Evolutionary conservation across 2,888 invertebrate species (phyloP).

Genomic region (Elegia similella): DNA sequence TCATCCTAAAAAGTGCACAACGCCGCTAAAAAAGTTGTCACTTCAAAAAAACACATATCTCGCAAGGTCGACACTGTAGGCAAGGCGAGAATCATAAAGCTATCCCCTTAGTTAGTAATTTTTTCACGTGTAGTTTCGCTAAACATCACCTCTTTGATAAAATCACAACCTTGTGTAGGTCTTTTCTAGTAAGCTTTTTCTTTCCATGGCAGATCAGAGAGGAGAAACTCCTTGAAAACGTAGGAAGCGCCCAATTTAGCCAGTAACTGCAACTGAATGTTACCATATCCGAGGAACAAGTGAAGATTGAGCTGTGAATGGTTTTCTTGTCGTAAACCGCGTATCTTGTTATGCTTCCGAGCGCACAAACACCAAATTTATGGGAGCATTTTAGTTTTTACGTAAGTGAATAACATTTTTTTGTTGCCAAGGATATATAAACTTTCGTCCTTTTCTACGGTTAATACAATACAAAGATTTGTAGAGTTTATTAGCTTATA

Average conservation of each 20-base stretch:
- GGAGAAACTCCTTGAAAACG: conserved; percentile 51
- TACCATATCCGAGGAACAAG: conserved; percentile 69
- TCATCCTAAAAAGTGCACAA: too few species aligned
- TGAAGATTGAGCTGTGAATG: conserved; percentile 73
- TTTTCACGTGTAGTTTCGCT: too few species aligned
- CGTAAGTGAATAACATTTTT: conserved; percentile 33
- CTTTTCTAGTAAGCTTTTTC: conserved; percentile 46
- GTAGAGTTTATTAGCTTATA: neutral
- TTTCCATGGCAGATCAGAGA: conserved; percentile 34
- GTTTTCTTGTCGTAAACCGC: conserved; percentile 64
- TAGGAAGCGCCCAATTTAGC: conserved; percentile 67
- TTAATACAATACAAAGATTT: neutral
- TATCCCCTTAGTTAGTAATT: too few species aligned
- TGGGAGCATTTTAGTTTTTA: conserved; percentile 45
- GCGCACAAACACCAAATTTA: conserved; percentile 53
- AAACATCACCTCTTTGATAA: too few species aligned
- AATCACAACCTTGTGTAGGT: conserved; percentile 2
- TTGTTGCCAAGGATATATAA: neutral
- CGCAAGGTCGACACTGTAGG: too few species aligned
- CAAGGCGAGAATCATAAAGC: too few species aligned
- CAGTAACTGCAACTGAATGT: conserved; percentile 73
- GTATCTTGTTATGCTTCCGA: conserved; percentile 59
- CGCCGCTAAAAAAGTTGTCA: too few species aligned
- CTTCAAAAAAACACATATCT: too few species aligned
- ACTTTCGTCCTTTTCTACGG: neutral